These are phyloP conservation scores for Vombatus ursinus DNA, from an alignment of 2,113 vertebrate genomes.

Conservation along the genomic window DNA sequence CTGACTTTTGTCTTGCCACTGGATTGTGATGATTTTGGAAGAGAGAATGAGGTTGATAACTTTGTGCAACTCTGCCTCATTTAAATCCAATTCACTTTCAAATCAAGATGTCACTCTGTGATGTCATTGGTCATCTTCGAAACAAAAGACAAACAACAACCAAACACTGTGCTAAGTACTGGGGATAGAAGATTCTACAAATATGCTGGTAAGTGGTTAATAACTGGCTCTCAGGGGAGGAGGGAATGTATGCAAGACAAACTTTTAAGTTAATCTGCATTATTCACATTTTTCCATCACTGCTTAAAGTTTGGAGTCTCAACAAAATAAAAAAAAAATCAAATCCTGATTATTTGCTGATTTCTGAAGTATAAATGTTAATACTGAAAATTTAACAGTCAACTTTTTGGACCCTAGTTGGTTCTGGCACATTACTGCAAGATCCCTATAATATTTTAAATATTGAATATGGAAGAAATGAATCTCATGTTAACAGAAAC, in stretches of 20 bases:
- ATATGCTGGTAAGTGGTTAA: background rate
- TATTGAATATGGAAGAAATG: background rate
- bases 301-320: background rate
- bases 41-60: no score
- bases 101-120: no score
- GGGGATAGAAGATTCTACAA: background rate
- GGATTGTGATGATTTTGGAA: no score
- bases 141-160: background rate
- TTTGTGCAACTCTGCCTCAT: no score
- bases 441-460: background rate
- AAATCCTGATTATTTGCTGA: background rate
- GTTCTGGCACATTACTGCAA: background rate
- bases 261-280: background rate
- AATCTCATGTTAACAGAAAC: background rate
- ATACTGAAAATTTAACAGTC: conserved; percentile 9
- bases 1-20: no score
- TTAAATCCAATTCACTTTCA: no score
- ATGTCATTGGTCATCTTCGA: background rate
- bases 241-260: background rate
- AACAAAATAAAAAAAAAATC: background rate
- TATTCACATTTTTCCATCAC: background rate
- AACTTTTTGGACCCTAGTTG: background rate
- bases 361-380: background rate
- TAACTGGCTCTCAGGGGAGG: no score
- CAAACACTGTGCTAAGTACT: background rate